Conservation (phyloP, 1,140 invertebrate species). For the Drosophila pectinifera region DNA sequence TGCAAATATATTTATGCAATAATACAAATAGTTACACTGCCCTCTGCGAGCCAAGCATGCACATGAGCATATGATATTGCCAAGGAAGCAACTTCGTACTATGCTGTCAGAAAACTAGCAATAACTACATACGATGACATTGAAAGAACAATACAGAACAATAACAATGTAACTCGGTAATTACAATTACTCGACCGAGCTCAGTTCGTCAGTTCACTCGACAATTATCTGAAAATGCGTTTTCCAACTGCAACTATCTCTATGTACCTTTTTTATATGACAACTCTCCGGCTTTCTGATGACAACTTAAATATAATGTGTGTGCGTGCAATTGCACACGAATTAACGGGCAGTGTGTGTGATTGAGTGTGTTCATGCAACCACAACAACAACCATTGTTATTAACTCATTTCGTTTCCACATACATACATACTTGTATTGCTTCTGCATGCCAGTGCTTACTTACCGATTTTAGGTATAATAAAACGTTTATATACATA, state of each 20-base stretch:
- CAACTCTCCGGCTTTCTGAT: slow-evolving; percentile 59
- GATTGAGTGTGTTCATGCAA: slow-evolving; percentile 22
- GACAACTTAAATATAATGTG: slow-evolving; percentile 71
- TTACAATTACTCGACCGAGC: slow-evolving; percentile 38
- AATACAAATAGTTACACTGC: no score
- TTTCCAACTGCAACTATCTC: slow-evolving; percentile 66
- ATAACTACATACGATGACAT: slow-evolving; percentile 41
- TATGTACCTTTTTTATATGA: slow-evolving; percentile 51
- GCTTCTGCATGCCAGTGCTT: slow-evolving; percentile 1
- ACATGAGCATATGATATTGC: background rate
- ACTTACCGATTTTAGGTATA: background rate
- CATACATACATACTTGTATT: background rate
- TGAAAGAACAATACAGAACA: slow-evolving; percentile 43
- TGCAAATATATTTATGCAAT: no score
- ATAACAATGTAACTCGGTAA: slow-evolving; percentile 68
- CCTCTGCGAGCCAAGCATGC: no score
- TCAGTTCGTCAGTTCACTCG: slow-evolving; percentile 24
- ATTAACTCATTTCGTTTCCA: slow-evolving; percentile 3
- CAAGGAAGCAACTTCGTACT: background rate
- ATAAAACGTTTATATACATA: background rate
- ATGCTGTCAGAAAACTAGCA: slow-evolving; percentile 8
- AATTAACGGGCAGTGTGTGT: slow-evolving; percentile 1
- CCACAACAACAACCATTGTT: slow-evolving; percentile 28
- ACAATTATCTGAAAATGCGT: slow-evolving; percentile 73
- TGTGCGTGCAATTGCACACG: slow-evolving; percentile 30